Percentiles rank a stretch among this genome's conserved stretches.
These are phyloP conservation scores for Phocoena phocoena DNA, from an alignment of 2,113 vertebrate species.

Conservation along the genomic window DNA sequence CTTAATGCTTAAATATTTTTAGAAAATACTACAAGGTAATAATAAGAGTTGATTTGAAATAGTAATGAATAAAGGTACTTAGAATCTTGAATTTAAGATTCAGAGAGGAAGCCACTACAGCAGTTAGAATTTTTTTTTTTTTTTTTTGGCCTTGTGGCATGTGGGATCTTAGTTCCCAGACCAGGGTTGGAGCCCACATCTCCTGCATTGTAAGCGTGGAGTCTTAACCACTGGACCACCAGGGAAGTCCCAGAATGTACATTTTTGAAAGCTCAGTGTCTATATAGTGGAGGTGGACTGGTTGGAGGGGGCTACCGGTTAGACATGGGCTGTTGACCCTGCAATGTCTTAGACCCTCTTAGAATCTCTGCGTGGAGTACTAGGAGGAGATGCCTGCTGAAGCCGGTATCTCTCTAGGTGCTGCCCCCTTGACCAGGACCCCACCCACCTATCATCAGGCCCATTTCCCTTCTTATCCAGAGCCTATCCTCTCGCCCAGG, in stretches of 20 bases:
- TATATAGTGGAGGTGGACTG: not conserved
- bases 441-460: not conserved
- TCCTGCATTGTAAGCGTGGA: too few relatives aligned
- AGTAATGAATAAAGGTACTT: not conserved
- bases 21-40: not conserved
- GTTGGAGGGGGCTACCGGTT: not conserved
- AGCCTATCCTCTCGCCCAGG: not conserved
- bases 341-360: fast-evolving
- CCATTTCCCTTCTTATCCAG: fast-evolving
- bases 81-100: not conserved
- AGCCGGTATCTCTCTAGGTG: not conserved
- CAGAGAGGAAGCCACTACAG: too few relatives aligned
- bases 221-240: too few relatives aligned
- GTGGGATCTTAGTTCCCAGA: too few relatives aligned
- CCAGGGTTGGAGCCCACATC: too few relatives aligned
- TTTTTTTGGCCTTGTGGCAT: too few relatives aligned
- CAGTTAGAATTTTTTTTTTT: not conserved
- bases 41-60: not conserved
- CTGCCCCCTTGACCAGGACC: not conserved
- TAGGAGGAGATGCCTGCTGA: not conserved
- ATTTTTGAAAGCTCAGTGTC: not conserved
- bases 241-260: not conserved
- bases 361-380: too few relatives aligned
- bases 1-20: not conserved
- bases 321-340: not conserved